phyloP scores from a whole-genome alignment of 2,113 vertebrate genomes.

The Lagenorhynchus albirostris region DNA sequence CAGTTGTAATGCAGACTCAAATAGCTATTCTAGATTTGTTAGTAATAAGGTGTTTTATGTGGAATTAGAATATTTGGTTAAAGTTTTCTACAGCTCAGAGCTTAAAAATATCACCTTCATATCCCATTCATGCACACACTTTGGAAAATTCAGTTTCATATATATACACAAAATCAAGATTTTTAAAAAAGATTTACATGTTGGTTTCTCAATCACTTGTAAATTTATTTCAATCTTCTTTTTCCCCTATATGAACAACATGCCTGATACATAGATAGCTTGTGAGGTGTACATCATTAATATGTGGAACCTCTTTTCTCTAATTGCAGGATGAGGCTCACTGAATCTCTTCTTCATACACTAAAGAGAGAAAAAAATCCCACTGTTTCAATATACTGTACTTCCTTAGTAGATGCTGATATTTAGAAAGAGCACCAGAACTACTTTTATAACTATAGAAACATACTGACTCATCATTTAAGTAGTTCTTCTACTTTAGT shows the following conservation, averaged over 20 bases:
- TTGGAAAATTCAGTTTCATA: not conserved
- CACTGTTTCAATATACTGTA: not conserved
- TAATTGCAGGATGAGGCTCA: not conserved
- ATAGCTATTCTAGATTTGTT: not conserved
- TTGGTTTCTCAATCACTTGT: not conserved
- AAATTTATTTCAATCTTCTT: not conserved
- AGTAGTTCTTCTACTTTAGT: not conserved
- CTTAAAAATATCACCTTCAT: not conserved
- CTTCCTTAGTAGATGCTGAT: not conserved
- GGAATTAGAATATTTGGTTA: not conserved
- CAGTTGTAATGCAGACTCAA: not conserved
- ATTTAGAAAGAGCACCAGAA: not conserved
- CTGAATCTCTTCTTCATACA: not conserved
- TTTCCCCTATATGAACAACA: not conserved
- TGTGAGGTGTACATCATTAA: not conserved
- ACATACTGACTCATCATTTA: not conserved
- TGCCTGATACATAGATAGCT: not conserved
- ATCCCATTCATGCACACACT: not conserved
- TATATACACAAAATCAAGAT: not conserved
- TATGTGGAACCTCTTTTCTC: not conserved
- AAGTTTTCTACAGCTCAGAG: not conserved
- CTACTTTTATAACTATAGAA: not conserved
- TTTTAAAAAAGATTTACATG: not conserved
- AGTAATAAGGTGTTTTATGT: not conserved
- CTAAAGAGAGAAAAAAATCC: not conserved